Evolutionary conservation across 2,888 invertebrate species (phyloP).

Genomic region (Lacanobia wlatinum): DNA sequence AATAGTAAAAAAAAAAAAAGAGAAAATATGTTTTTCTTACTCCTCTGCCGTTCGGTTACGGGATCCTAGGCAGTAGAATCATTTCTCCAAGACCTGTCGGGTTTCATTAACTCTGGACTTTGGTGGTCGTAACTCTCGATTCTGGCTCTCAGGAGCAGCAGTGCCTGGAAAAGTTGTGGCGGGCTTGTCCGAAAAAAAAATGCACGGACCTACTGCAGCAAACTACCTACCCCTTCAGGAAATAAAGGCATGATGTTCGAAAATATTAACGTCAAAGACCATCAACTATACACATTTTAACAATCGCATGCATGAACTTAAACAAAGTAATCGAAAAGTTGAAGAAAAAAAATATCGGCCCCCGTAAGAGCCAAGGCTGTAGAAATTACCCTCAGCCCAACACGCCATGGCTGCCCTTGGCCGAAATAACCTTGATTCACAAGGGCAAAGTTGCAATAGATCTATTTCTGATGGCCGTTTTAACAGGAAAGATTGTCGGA

Average conservation of each 20-base stretch:
- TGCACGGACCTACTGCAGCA: background rate
- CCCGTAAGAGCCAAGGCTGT: conserved; percentile 65
- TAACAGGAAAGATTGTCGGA: conserved; percentile 42
- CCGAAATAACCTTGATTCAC: conserved; percentile 52
- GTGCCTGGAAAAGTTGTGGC: too few species aligned
- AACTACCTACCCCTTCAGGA: background rate
- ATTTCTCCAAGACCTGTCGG: too few species aligned
- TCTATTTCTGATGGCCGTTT: conserved; percentile 63
- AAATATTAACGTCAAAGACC: background rate
- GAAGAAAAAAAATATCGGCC: conserved; percentile 53
- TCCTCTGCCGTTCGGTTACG: too few species aligned
- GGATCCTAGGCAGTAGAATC: too few species aligned
- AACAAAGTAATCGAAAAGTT: conserved; percentile 44
- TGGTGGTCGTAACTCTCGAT: too few species aligned
- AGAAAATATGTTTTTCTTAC: too few species aligned
- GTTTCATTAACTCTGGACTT: too few species aligned
- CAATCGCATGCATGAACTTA: conserved; percentile 59
- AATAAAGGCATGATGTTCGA: background rate
- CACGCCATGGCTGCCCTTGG: conserved; percentile 75
- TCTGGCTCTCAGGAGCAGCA: too few species aligned
- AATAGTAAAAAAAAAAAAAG: too few species aligned
- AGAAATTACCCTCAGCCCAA: conserved; percentile 59
- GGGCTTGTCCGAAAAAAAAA: too few species aligned
- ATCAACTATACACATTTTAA: conserved; percentile 5
- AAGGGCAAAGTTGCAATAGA: conserved; percentile 56